A percentile compares a stretch with the other conserved stretches of the same genome.
Evolutionary conservation across 1,140 invertebrate species (phyloP).

Genomic region (Drepana arcuata): DNA sequence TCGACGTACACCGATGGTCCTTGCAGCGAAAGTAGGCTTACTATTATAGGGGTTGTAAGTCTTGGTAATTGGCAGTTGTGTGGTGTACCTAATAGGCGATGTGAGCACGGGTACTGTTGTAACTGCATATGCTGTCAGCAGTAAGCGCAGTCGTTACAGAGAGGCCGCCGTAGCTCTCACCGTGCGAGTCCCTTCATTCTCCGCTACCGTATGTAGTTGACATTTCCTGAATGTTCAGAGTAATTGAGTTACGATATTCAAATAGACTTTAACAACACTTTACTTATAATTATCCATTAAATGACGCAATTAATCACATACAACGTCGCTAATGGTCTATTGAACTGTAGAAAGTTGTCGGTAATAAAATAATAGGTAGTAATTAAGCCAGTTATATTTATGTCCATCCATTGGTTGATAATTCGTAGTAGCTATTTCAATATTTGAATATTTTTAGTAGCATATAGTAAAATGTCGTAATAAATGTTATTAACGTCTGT

Average conservation of each 20-base stretch:
- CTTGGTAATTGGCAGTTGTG: slow-evolving; percentile 52
- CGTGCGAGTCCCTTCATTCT: slow-evolving; percentile 35
- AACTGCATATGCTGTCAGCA: slow-evolving; percentile 26
- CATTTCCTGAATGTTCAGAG: slow-evolving; percentile 41
- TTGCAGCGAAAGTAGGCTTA: slow-evolving; percentile 41
- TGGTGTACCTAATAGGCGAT: slow-evolving; percentile 25
- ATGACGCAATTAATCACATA: slow-evolving; percentile 12
- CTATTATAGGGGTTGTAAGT: slow-evolving; percentile 35
- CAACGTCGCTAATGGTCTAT: too few relatives aligned
- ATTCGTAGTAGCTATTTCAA: too few relatives aligned
- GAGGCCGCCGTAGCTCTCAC: slow-evolving; percentile 17
- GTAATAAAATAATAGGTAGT: too few relatives aligned
- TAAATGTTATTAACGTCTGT: too few relatives aligned
- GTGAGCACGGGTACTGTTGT: slow-evolving; percentile 34
- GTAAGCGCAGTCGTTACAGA: slow-evolving; percentile 17
- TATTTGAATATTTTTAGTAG: too few relatives aligned
- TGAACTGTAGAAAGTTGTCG: too few relatives aligned
- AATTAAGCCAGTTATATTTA: too few relatives aligned
- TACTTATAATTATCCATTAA: slow-evolving; percentile 13
- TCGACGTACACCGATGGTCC: slow-evolving; percentile 10
- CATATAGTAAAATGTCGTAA: too few relatives aligned
- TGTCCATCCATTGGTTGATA: too few relatives aligned
- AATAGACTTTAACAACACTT: slow-evolving; percentile 24
- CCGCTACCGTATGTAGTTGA: slow-evolving; percentile 22
- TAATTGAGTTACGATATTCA: slow-evolving; percentile 34